Base-by-base conservation (phyloP, 2,797 vertebrate genomes). In the Mormyrus hasselquistii region DNA sequence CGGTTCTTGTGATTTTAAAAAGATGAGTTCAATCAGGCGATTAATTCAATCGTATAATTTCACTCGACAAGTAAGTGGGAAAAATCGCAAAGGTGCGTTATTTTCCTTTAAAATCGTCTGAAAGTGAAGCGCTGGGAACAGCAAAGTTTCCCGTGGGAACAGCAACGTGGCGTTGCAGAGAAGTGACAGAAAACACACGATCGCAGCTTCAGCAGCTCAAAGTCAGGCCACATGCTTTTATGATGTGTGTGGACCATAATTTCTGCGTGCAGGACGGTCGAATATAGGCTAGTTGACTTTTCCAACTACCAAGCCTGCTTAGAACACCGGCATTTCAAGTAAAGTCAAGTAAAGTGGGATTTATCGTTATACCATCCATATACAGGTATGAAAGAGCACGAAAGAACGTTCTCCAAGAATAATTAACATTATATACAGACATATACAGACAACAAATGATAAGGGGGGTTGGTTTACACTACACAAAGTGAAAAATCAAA, bases 171-270 rank as follows among this genome's bases (percentile, higher is more conserved):
- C 19, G 59, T 87, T 14, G 44, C 29, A 44, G 3, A 14, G 49
- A 89, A 55, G 88, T 89, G 88, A 76, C 49, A 87, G 84, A 87
- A 89, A 87, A 87, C 88, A 55, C 88, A 87, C 88, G 84, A 76
- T 86, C 4, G 29, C 19, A 55, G 57, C 10, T 14, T 86, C n/a
- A 25, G 38, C 82, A 4, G 44, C 53, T 84, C 76, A 4, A 59
- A 50, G 57, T 6, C 83, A 69, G 59, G 52, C 59, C 8, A n/a
- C 55, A 22, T 22, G 82, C 49, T 22, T 89, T 69, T 85, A 89
- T 49, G 88, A 85, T 14, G 22, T 34, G 79, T 25, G 29, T 29
- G 88, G 52, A 25, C 9, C 10, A 29, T 85, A 29, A 19, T 38
- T 69, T 52, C 44, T 7, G 22, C 44, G 41, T 4, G 73, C 41